These are phyloP conservation scores for Neodon shergylaensis DNA, from an alignment of 2,113 vertebrate genomes.

Conservation along the genomic window DNA sequence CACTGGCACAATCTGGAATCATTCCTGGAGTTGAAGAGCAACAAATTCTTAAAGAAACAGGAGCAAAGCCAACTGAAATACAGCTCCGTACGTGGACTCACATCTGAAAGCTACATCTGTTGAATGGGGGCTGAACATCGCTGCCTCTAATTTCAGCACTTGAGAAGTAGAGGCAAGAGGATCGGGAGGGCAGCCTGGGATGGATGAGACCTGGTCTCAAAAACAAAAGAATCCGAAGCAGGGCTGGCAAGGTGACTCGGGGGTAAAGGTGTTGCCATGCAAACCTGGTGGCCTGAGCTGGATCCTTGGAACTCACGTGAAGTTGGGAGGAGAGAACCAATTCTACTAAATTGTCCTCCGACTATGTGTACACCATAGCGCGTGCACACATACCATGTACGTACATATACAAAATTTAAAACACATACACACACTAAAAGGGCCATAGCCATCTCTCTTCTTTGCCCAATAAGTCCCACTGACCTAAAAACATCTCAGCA, in stretches of 20 bases:
- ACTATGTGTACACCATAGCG: neutral
- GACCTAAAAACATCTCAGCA: neutral
- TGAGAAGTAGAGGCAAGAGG: neutral
- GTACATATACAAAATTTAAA: neutral
- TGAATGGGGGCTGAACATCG: neutral
- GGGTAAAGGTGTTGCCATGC: neutral
- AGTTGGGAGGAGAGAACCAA: neutral
- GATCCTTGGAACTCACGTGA: neutral
- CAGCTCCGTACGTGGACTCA: neutral
- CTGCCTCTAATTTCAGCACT: neutral
- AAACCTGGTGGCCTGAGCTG: neutral
- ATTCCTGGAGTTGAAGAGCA: neutral
- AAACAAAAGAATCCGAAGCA: neutral
- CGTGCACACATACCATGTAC: neutral
- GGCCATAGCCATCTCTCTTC: neutral
- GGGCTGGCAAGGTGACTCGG: neutral
- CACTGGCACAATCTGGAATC: neutral
- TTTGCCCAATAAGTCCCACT: neutral
- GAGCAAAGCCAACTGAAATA: neutral
- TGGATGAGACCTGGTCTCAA: neutral
- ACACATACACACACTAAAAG: neutral
- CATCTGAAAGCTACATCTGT: neutral
- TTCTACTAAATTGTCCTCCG: neutral
- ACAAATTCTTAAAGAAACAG: conserved; percentile 8
- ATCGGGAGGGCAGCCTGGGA: neutral